Evolutionary conservation across 2,888 invertebrate genomes (phyloP).

Genomic region (Tanypteryx hageni): DNA sequence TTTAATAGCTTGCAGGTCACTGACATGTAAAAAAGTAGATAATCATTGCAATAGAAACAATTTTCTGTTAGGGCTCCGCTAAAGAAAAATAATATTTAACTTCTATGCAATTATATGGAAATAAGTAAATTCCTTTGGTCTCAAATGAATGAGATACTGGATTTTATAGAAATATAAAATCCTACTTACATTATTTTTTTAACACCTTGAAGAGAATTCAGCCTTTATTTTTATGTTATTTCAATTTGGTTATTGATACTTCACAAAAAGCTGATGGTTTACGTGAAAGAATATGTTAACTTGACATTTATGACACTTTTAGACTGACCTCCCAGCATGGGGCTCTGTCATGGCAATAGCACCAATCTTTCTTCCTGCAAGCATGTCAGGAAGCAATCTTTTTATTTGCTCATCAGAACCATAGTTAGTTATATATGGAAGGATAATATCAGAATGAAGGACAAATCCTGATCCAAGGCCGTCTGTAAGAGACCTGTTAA

Average conservation of each 20-base stretch:
- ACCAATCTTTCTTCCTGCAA: constrained; percentile 73
- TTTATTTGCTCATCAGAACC: constrained; percentile 74
- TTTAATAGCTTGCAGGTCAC: constrained; percentile 74
- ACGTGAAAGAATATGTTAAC: no score
- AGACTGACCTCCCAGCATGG: constrained; percentile 73
- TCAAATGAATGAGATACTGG: no score
- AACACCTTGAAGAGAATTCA: no score
- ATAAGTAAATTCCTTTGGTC: no score
- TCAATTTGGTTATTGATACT: no score
- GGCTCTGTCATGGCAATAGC: constrained; percentile 76
- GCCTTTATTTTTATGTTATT: no score
- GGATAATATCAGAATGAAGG: constrained; percentile 73
- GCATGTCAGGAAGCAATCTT: constrained; percentile 74
- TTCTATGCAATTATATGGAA: background rate
- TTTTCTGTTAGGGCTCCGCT: background rate
- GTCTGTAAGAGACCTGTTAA: background rate
- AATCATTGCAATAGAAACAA: background rate
- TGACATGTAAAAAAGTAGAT: constrained; percentile 69
- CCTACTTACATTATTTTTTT: no score
- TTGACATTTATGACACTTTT: constrained; percentile 66
- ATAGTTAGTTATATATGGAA: constrained; percentile 75
- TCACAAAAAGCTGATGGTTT: no score
- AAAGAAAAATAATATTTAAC: background rate
- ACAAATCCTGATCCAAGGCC: constrained; percentile 40
- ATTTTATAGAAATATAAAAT: no score